These are phyloP conservation scores for Nymphalis io DNA, from an alignment of 1,140 invertebrate genomes.

Conservation along the genomic window DNA sequence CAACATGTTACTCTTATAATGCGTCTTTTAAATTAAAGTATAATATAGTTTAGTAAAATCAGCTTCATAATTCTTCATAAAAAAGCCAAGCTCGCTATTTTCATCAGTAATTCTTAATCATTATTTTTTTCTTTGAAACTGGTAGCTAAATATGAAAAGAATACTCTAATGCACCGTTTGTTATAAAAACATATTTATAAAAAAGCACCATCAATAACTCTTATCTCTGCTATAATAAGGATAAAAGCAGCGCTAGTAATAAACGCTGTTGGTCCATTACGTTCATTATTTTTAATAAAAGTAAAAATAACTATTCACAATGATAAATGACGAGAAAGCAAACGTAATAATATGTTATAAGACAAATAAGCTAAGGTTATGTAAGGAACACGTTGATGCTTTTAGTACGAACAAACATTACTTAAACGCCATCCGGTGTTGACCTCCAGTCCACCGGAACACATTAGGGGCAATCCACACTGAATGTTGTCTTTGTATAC, in stretches of 20 bases:
- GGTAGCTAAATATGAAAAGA: too few species aligned
- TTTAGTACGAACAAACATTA: constrained; percentile 70
- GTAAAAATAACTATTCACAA: neutral
- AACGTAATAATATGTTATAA: constrained; percentile 7
- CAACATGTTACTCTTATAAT: too few species aligned
- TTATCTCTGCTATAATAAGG: too few species aligned
- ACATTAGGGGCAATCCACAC: constrained; percentile 48
- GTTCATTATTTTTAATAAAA: neutral
- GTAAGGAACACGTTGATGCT: constrained; percentile 54
- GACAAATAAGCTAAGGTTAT: constrained; percentile 21
- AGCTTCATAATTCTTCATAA: too few species aligned
- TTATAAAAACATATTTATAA: too few species aligned
- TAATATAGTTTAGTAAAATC: too few species aligned
- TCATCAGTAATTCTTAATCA: too few species aligned
- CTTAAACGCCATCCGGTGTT: constrained; percentile 64
- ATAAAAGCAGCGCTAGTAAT: neutral
- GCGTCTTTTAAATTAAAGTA: too few species aligned
- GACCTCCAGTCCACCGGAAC: constrained; percentile 55
- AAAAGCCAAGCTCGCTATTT: too few species aligned
- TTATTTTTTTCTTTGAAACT: too few species aligned
- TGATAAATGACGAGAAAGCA: neutral
- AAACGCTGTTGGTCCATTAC: neutral
- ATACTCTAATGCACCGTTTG: too few species aligned
- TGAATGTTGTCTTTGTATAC: constrained; percentile 16
- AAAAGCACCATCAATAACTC: too few species aligned